A percentile compares a stretch with the other conserved stretches of the same genome.
Conservation (phyloP, 2,888 invertebrate species). For the Amblyjoppa fuscipennis region DNA sequence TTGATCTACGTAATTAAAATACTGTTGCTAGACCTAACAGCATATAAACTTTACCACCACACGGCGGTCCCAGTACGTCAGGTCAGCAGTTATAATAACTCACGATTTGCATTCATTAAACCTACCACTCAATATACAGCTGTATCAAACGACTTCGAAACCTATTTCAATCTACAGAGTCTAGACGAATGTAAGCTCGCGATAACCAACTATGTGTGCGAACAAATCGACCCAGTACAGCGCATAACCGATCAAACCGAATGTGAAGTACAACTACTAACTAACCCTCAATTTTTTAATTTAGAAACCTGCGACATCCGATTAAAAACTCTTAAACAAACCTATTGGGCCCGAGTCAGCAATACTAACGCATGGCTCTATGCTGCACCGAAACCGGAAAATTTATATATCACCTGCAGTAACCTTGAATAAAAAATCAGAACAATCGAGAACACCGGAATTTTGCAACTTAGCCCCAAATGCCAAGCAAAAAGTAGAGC, state of each 20-base stretch:
- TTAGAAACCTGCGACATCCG: constrained; percentile 26
- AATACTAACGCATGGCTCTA: constrained; percentile 38
- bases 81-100: background rate
- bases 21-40: background rate
- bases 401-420: constrained; percentile 13
- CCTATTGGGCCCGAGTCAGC: constrained; percentile 16
- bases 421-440: constrained; percentile 11
- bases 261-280: constrained; percentile 34
- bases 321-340: constrained; percentile 26
- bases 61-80: constrained; percentile 15
- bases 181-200: constrained; percentile 17
- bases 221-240: constrained; percentile 12
- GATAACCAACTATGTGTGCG: background rate
- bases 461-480: constrained; percentile 12
- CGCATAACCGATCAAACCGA: constrained; percentile 21
- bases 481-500: constrained; percentile 44
- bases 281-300: constrained; percentile 34
- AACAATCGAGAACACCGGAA: constrained; percentile 44
- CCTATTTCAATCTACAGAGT: constrained; percentile 19
- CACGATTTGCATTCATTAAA: constrained; percentile 39
- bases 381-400: constrained; percentile 17
- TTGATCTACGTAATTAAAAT: constrained; percentile 20
- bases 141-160: constrained; percentile 30
- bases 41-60: constrained; percentile 21
- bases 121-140: constrained; percentile 23